Evolutionary conservation across 2,888 invertebrate genomes (phyloP).

Genomic region (Lymantria monacha): DNA sequence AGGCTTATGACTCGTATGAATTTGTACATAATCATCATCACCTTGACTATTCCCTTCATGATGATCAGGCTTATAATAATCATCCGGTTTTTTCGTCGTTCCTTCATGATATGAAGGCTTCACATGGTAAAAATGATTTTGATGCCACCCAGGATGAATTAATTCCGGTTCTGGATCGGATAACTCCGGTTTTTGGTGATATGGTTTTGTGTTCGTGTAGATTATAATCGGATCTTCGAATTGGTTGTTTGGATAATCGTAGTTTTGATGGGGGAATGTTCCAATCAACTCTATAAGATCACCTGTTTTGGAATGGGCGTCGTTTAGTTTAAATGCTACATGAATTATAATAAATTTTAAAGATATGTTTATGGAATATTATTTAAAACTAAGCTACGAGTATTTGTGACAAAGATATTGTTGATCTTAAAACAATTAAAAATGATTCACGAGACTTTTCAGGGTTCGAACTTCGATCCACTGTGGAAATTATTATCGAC

Average conservation of each 20-base stretch:
- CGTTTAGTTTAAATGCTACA: slow-evolving; percentile 30
- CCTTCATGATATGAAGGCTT: slow-evolving; percentile 77
- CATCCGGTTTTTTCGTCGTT: slow-evolving; percentile 57
- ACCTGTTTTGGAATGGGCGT: slow-evolving; percentile 57
- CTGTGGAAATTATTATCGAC: too few relatives aligned
- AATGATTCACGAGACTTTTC: too few relatives aligned
- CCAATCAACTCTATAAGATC: slow-evolving; percentile 78
- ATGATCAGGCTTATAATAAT: slow-evolving; percentile 53
- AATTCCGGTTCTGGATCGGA: slow-evolving; percentile 50
- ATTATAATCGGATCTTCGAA: slow-evolving; percentile 75
- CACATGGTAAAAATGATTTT: slow-evolving; percentile 70
- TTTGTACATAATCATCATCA: slow-evolving; percentile 76
- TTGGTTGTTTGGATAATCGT: slow-evolving; percentile 67
- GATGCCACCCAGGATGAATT: slow-evolving; percentile 46
- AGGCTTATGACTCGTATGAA: slow-evolving; percentile 60
- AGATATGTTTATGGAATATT: background rate
- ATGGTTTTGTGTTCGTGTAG: slow-evolving; percentile 74
- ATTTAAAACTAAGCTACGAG: background rate
- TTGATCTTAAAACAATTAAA: too few relatives aligned
- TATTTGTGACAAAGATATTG: background rate
- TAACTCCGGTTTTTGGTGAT: slow-evolving; percentile 35
- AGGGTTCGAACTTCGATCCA: too few relatives aligned
- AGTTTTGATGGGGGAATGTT: slow-evolving; percentile 74
- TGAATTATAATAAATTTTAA: background rate
- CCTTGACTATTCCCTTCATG: slow-evolving; percentile 41